These are phyloP conservation scores for Vanessa tameamea DNA, from an alignment of 1,140 invertebrate genomes.

Conservation along the genomic window DNA sequence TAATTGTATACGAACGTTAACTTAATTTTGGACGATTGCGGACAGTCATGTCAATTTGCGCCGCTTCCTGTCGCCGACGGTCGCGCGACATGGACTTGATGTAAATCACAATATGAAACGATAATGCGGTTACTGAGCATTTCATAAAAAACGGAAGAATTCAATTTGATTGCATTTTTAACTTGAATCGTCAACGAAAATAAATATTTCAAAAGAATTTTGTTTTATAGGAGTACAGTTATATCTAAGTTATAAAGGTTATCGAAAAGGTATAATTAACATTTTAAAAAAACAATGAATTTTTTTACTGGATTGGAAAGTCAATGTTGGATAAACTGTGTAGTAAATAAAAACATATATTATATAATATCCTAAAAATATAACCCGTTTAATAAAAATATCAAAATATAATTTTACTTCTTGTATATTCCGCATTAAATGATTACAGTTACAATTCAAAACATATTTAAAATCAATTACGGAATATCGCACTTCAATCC, in stretches of 20 bases:
- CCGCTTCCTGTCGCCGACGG: conserved; percentile 32
- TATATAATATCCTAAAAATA: no score
- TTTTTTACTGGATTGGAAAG: background rate
- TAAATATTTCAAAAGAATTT: background rate
- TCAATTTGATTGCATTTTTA: background rate
- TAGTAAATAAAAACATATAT: no score
- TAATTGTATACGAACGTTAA: conserved; percentile 42
- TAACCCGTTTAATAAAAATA: no score
- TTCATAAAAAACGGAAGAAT: conserved; percentile 30
- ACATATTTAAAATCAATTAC: conserved; percentile 2
- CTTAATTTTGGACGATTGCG: conserved; percentile 39
- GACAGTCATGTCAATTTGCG: conserved; percentile 42
- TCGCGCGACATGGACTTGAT: conserved; percentile 13
- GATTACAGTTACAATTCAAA: background rate
- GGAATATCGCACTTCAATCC: conserved; percentile 16
- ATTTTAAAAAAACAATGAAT: background rate
- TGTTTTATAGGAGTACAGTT: no score
- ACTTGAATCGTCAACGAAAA: background rate
- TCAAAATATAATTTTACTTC: no score
- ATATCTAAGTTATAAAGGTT: no score
- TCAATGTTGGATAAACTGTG: no score
- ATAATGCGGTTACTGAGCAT: conserved; percentile 39
- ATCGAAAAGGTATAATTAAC: background rate
- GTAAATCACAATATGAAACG: conserved; percentile 38
- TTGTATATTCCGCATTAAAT: background rate